These are phyloP conservation scores for Rhopalosiphum maidis DNA, from an alignment of 1,140 invertebrate genomes.

Conservation along the genomic window DNA sequence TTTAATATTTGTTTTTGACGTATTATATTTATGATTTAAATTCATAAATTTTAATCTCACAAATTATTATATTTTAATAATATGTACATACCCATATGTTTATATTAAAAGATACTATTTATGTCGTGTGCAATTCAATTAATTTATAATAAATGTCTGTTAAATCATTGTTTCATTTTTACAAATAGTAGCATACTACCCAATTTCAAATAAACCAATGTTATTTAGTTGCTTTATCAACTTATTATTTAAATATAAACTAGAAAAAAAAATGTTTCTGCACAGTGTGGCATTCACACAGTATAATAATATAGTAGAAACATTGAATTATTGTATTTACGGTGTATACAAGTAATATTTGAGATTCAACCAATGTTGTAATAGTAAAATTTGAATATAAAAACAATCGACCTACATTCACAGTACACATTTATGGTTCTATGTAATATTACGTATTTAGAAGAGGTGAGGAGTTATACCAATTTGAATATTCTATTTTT, in stretches of 20 bases:
- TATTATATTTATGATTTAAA: too few relatives aligned
- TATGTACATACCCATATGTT: background rate
- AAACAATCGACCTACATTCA: background rate
- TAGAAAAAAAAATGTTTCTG: background rate
- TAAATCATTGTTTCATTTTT: background rate
- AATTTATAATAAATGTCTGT: background rate
- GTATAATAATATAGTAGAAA: background rate
- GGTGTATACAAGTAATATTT: background rate
- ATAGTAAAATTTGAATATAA: background rate
- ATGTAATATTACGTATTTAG: background rate
- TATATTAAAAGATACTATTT: background rate
- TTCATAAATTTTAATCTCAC: too few relatives aligned
- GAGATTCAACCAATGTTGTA: background rate
- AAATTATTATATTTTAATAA: background rate
- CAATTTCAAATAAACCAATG: background rate
- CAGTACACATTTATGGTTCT: background rate
- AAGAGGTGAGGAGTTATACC: background rate
- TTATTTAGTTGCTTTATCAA: background rate
- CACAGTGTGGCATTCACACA: background rate
- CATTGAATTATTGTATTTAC: background rate
- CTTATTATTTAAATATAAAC: background rate
- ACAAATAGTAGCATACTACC: background rate
- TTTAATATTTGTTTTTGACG: too few relatives aligned
- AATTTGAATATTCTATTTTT: background rate
- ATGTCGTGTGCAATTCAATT: background rate